These are phyloP conservation scores for Aegypius monachus DNA, from an alignment of 2,113 vertebrate genomes.

Conservation along the genomic window DNA sequence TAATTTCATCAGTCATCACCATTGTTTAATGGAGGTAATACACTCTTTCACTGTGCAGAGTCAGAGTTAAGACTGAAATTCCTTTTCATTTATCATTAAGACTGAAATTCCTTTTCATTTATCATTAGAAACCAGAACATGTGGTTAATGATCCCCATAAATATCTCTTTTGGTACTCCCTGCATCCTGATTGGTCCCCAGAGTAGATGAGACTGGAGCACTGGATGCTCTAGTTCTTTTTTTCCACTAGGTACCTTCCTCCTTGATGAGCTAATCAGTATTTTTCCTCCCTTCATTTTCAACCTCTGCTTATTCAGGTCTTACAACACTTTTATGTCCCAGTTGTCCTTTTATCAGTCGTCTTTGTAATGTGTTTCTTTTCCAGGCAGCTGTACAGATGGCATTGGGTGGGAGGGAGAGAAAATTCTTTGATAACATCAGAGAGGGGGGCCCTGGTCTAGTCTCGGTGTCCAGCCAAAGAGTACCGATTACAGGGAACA, in stretches of 20 bases:
- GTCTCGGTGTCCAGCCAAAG: neutral
- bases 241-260: neutral
- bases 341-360: neutral
- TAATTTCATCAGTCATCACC: neutral
- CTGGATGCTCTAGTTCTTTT: neutral
- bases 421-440: neutral
- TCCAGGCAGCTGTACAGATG: neutral
- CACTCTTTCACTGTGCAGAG: neutral
- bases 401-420: neutral
- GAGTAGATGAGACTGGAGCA: neutral
- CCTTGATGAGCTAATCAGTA: neutral
- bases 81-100: neutral
- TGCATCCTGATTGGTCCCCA: neutral
- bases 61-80: neutral
- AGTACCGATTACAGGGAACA: neutral
- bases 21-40: neutral
- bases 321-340: neutral
- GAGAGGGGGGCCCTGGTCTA: neutral
- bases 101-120: neutral
- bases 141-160: neutral
- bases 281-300: slow-evolving; percentile 4
- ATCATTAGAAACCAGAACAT: neutral
- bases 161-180: neutral
- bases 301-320: neutral
- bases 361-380: neutral